Base-by-base conservation (phyloP, 2,113 vertebrate genomes). In the Lasiurus cinereus region DNA sequence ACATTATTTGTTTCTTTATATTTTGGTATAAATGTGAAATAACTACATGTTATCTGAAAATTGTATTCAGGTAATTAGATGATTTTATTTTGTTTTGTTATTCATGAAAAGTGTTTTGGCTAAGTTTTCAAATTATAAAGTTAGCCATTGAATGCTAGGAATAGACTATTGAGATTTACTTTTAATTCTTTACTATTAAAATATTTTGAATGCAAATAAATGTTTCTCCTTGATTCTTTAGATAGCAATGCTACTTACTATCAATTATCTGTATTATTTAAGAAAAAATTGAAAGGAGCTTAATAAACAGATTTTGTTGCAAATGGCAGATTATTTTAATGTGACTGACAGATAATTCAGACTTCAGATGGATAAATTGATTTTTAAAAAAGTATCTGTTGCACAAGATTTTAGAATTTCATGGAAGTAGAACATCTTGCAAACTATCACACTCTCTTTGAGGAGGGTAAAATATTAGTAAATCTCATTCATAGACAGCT, bases 101-200 rank as follows among this genome's bases (percentile, higher is more conserved):
- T 84, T 94, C 27, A 56, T 79, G 22, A 76, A 95, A 87, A 77
- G 13, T 92, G 15, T 93, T 92, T 89, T 94, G 77, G 64, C 31
- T 83, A 83, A 82, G 46, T 91, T 96, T 96, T 85, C 29, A 95
- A 62, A 72, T 73, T 94, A 64, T 80, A n/a, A 95, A 90, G 39
- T 94, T 89, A 87, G 10, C 24, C 46, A 77, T 86, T 96, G 74
- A 86, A 31, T 83, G 2, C 52, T 90, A 88, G 27, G 84, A 90
- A 82, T 19, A n/a, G 2, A 62, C 83, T 59, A 86, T 87, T 94
- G 33, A 90, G 33, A 92, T 86, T 83, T 86, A 90, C 78, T 94
- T 22, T 91, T 92, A 74, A 64, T 96, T 94, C 52, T 95, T 92
- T 92, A 67, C 43, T 91, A 87, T 93, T 97, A 97, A 96, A 97